Conservation (phyloP, 92 coral and sea anemone genomes). For the Blastomussa wellsi region DNA sequence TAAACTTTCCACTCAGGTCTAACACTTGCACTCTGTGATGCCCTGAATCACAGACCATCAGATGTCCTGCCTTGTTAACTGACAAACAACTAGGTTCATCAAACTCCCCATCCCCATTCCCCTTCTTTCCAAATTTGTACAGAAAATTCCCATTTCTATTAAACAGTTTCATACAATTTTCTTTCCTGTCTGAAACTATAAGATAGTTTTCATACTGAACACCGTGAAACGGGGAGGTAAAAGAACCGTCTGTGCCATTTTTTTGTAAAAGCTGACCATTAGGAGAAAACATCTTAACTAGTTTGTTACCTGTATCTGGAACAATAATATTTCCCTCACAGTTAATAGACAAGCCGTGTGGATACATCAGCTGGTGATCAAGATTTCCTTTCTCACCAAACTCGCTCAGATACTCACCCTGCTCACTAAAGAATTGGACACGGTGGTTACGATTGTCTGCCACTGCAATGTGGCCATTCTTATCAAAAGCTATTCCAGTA, state of each 20-base stretch:
- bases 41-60: conserved; percentile 5
- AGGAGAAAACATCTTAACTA: conserved; percentile 3
- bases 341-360: not conserved
- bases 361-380: not conserved
- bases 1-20: conserved; percentile 6
- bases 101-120: conserved; percentile 6
- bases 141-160: not conserved
- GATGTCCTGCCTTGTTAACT: conserved; percentile 23
- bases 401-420: not conserved
- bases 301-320: not conserved
- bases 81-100: not conserved
- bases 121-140: not conserved
- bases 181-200: conserved; percentile 6
- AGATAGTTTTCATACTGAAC: not conserved
- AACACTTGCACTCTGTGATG: conserved; percentile 21
- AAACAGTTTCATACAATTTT: not conserved
- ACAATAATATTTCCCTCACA: conserved; percentile 20
- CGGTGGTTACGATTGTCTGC: conserved; percentile 15
- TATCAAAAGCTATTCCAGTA: not conserved
- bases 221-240: conserved; percentile 6
- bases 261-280: not conserved
- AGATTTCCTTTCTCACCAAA: not conserved
- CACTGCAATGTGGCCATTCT: not conserved
- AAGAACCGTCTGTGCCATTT: not conserved
- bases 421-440: not conserved